Evolutionary conservation across 2,888 invertebrate species (phyloP), one percentile per base, ranked within the genome.

Genomic region (Lasioglossum figueresi): DNA sequence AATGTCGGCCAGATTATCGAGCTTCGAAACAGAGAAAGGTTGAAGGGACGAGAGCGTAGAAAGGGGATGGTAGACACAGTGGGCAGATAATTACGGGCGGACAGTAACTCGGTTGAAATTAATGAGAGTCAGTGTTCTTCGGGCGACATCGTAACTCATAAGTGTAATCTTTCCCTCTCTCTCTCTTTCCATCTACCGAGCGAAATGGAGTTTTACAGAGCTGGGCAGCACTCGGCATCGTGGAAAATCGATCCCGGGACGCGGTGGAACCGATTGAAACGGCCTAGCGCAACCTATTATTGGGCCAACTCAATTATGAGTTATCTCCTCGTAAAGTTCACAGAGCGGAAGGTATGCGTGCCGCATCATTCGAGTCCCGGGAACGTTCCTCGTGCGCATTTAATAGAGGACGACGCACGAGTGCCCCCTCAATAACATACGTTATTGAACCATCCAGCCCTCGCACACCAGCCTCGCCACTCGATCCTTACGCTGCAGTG

Each of bases 281-380:
- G 70, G 72, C 37, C 56, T 45, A 59, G 68, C 68, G 59, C 66
- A 77, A 80, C 66, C 87, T 79, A 86, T 86, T 86, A 86, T 86
- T 52, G 79, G 76, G 48, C 56, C 63, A 66, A 83, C 79, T 86
- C 86, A 86, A 87, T 87, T 87, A 86, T 87, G 86, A 86, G 72
- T 83, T 82, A 83, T 87, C 87, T 87, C 45, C 81, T 79, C 87
- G 87, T 86, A 87, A 88, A 86, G 84, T 80, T 70, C 59, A 34
- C 74, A 86, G 83, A 77, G 79, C 77, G 80, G 76, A 76, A 82
- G 82, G 78, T 87, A 87, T 76, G 87, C 83, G 81, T 80, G 78
- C 59, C 70, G 79, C 82, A 83, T 85, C 71, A 43, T 75, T 72
- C 45, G n/a, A 76, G 75, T 76, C 56, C 74, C 75, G 6, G 23